Percentiles rank a stretch among this genome's conserved stretches.
phyloP scores from a whole-genome alignment of 2,113 vertebrate genomes.

The Platichthys stellatus region DNA sequence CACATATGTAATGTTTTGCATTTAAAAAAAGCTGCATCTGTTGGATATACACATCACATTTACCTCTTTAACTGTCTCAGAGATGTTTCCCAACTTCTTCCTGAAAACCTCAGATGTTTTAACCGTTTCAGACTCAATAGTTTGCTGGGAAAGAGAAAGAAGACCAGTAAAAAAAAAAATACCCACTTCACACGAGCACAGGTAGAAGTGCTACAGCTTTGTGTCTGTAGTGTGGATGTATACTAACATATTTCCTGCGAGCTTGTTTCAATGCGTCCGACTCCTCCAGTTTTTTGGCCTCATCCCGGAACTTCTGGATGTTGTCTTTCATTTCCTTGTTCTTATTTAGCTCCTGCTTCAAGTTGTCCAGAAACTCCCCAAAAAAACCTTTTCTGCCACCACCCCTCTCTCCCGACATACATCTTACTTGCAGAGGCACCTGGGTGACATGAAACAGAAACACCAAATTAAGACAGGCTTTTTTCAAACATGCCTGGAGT shows the following conservation, averaged over 20 bases:
- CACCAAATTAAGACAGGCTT: background rate
- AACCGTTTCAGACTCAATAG: slow-evolving; percentile 93
- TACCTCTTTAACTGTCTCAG: slow-evolving; percentile 94
- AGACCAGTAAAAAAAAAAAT: background rate
- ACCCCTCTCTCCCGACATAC: slow-evolving; percentile 69
- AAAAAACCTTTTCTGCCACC: slow-evolving; percentile 91
- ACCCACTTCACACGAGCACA: background rate
- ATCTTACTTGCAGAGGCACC: slow-evolving; percentile 64
- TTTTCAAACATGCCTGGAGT: background rate
- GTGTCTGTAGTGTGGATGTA: background rate
- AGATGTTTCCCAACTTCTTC: slow-evolving; percentile 90
- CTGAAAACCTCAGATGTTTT: slow-evolving; percentile 92
- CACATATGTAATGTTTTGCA: background rate
- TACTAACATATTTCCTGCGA: slow-evolving; percentile 93
- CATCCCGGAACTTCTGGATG: slow-evolving; percentile 94
- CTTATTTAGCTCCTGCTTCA: slow-evolving; percentile 94
- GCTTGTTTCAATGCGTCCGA: slow-evolving; percentile 93
- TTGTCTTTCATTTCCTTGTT: slow-evolving; percentile 98
- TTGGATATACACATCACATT: background rate
- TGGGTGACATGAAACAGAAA: slow-evolving; percentile 16
- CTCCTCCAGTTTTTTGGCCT: slow-evolving; percentile 94
- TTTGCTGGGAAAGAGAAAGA: slow-evolving; percentile 84
- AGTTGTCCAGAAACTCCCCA: slow-evolving; percentile 90
- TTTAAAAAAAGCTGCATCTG: background rate
- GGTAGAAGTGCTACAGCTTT: background rate